Evolutionary conservation across 2,888 invertebrate genomes (phyloP).

Genomic region (Epirrita christyi): DNA sequence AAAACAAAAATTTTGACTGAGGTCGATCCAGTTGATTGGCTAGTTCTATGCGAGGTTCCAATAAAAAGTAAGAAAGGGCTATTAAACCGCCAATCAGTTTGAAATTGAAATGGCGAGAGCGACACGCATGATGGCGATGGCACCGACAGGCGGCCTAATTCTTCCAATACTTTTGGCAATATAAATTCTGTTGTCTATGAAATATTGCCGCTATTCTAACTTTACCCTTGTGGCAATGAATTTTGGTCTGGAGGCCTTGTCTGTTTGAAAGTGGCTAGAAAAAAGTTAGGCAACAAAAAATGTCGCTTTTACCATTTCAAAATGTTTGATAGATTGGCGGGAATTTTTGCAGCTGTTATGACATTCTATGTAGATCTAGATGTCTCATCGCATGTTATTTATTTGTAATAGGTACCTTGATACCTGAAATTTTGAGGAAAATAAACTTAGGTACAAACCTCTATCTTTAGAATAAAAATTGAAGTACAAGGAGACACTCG

Average conservation of each 20-base stretch:
- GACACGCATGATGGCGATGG: conserved; percentile 37
- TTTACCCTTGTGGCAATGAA: conserved; percentile 8
- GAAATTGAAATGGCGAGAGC: conserved; percentile 31
- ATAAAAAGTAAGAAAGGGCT: conserved; percentile 38
- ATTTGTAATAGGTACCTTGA: too few species aligned
- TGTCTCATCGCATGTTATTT: too few species aligned
- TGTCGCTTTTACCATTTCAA: too few species aligned
- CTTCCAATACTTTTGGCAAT: conserved; percentile 19
- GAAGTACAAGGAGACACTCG: too few species aligned
- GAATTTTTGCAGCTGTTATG: too few species aligned
- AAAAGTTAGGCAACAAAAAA: neutral
- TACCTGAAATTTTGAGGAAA: too few species aligned
- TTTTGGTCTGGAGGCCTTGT: neutral
- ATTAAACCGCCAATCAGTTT: conserved; percentile 39
- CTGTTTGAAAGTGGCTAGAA: neutral
- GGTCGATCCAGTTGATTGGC: conserved; percentile 17
- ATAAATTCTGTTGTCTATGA: conserved; percentile 18
- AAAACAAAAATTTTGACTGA: too few species aligned
- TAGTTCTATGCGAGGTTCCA: conserved; percentile 20
- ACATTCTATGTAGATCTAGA: too few species aligned
- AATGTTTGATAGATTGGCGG: too few species aligned
- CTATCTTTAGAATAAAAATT: too few species aligned
- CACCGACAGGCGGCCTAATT: conserved; percentile 23
- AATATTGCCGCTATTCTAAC: conserved; percentile 9
- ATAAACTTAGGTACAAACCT: too few species aligned